Conservation (phyloP, 2,888 invertebrate species). For the Cheilosia urbana region DNA sequence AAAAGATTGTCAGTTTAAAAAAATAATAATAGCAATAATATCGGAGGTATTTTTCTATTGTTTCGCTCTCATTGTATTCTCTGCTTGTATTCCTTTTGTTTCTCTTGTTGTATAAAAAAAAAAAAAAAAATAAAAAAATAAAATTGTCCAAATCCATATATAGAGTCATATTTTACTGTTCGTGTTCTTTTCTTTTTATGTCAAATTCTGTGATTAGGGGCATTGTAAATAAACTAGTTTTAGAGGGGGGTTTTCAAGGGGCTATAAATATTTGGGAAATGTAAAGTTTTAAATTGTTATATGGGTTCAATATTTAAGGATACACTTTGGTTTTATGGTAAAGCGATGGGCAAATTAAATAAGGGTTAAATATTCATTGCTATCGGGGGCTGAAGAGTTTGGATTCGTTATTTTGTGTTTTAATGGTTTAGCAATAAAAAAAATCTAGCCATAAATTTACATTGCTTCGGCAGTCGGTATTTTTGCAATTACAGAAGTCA, state of each 20-base stretch:
- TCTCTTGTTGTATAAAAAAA: constrained; percentile 37
- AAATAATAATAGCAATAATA: constrained; percentile 22
- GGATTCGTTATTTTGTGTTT: constrained; percentile 33
- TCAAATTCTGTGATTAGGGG: constrained; percentile 55
- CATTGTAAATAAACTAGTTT: constrained; percentile 34
- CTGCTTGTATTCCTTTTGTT: constrained; percentile 18
- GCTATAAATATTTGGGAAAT: constrained; percentile 30
- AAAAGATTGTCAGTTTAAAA: constrained; percentile 58
- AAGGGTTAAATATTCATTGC: constrained; percentile 36
- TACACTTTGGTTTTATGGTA: constrained; percentile 50
- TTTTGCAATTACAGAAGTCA: not conserved
- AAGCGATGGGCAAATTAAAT: constrained; percentile 59
- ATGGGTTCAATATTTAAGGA: constrained; percentile 36
- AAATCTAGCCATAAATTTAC: constrained; percentile 47
- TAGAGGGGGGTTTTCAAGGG: constrained; percentile 38
- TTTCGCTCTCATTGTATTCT: constrained; percentile 27
- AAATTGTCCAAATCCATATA: constrained; percentile 52
- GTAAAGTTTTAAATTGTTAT: constrained; percentile 1
- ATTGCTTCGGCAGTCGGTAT: constrained; percentile 38
- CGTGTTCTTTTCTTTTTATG: constrained; percentile 58
- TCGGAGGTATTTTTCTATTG: constrained; percentile 45
- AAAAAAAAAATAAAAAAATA: constrained; percentile 1
- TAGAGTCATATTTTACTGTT: constrained; percentile 57
- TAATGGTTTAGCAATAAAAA: not conserved
- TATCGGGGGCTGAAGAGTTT: constrained; percentile 40